A percentile compares a stretch with the other conserved stretches of the same genome.
These are phyloP conservation scores for Andrena bucephala DNA, from an alignment of 2,888 invertebrate species.

Conservation along the genomic window DNA sequence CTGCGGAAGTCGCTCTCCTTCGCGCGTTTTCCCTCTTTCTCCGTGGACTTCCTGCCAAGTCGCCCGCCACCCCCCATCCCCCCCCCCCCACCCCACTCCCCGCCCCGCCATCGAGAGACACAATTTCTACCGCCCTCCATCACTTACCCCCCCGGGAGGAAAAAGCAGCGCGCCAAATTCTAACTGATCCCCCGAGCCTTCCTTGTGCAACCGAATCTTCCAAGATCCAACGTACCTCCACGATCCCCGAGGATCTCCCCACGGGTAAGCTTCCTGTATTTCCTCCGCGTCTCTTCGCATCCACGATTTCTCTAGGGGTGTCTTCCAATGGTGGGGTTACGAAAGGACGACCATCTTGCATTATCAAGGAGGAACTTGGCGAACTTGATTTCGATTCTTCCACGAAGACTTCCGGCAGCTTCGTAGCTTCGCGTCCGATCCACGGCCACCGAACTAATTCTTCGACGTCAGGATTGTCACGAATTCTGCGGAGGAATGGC, in stretches of 20 bases:
- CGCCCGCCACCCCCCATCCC: slow-evolving; percentile 8
- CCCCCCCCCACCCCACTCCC: no score
- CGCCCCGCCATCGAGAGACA: slow-evolving; percentile 23
- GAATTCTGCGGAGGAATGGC: slow-evolving; percentile 88
- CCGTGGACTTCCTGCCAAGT: background rate
- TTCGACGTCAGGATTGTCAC: slow-evolving; percentile 94
- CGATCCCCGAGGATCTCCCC: background rate
- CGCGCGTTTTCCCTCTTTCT: slow-evolving; percentile 5
- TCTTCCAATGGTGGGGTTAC: slow-evolving; percentile 22
- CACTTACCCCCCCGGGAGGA: slow-evolving; percentile 19
- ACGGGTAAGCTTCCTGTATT: background rate
- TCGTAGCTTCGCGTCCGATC: slow-evolving; percentile 57
- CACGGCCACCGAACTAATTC: slow-evolving; percentile 87
- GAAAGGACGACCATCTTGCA: slow-evolving; percentile 24
- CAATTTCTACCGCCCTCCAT: slow-evolving; percentile 22
- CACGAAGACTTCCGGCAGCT: slow-evolving; percentile 56
- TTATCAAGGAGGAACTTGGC: slow-evolving; percentile 56
- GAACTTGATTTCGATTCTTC: slow-evolving; percentile 42
- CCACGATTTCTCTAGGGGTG: background rate
- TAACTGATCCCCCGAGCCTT: background rate
- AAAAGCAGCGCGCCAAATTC: background rate
- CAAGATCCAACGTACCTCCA: background rate
- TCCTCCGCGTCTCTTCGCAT: background rate
- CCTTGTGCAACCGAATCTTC: background rate
- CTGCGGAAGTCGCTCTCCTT: slow-evolving; percentile 59